Percentiles rank a stretch among this genome's conserved stretches.
Conservation (phyloP, 2,888 invertebrate genomes). For the Timema podura region DNA sequence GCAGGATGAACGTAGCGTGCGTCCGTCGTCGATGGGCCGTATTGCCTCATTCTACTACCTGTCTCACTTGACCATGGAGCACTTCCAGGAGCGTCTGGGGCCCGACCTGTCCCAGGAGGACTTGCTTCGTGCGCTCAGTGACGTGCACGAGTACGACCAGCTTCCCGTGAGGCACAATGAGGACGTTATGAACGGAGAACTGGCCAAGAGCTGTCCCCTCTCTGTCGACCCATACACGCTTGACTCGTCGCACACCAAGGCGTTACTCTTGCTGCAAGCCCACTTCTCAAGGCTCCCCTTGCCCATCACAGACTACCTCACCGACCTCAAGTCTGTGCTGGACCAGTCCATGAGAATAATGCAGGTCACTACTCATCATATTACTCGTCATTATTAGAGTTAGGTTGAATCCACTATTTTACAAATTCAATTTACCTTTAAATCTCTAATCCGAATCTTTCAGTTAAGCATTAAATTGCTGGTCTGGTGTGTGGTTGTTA, state of each 20-base stretch:
- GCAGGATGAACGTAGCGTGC: conserved; percentile 57
- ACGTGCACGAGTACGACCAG: conserved; percentile 85
- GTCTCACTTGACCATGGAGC: conserved; percentile 83
- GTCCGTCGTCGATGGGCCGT: conserved; percentile 77
- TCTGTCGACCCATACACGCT: conserved; percentile 67
- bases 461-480: too few relatives aligned
- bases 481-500: too few relatives aligned
- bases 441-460: too few relatives aligned
- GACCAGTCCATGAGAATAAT: conserved; percentile 94
- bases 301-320: conserved; percentile 90
- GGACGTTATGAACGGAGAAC: conserved; percentile 83
- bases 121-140: conserved; percentile 72
- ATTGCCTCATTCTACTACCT: conserved; percentile 97
- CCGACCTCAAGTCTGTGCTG: conserved; percentile 93
- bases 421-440: too few relatives aligned
- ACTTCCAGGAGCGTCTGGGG: conserved; percentile 69
- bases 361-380: conserved; percentile 56
- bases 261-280: conserved; percentile 88
- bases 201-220: conserved; percentile 71
- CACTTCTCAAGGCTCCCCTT: conserved; percentile 80
- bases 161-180: conserved; percentile 98
- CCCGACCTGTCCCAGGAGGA: conserved; percentile 63
- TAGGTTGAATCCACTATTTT: too few relatives aligned
- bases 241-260: conserved; percentile 93
- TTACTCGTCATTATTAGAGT: too few relatives aligned